Percentiles rank a stretch among this genome's conserved stretches.
Conservation (phyloP, 2,797 vertebrate species). For the Danio albolineatus region DNA sequence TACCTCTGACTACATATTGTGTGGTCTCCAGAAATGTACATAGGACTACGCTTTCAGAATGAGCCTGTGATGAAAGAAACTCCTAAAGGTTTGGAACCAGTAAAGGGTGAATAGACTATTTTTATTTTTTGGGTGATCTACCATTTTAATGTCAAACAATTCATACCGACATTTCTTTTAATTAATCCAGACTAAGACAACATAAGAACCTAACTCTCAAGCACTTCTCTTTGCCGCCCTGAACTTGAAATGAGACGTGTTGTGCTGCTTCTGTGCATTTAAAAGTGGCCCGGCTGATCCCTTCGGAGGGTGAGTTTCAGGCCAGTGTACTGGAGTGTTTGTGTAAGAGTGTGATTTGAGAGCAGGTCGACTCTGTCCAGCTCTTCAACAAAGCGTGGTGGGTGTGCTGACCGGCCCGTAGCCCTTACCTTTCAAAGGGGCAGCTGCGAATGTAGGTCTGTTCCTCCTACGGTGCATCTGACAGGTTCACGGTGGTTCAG, state of each 20-base stretch:
- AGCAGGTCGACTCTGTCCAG: slow-evolving; percentile 40
- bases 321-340: slow-evolving; percentile 13
- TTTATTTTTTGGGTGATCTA: too few relatives aligned
- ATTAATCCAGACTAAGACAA: not conserved
- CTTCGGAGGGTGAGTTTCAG: slow-evolving; percentile 35
- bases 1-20: too few relatives aligned
- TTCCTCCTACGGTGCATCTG: slow-evolving; percentile 35
- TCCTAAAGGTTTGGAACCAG: too few relatives aligned
- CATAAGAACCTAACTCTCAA: not conserved
- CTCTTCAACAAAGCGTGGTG: slow-evolving; percentile 33
- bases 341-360: slow-evolving; percentile 22
- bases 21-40: too few relatives aligned
- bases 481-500: slow-evolving; percentile 47
- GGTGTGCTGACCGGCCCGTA: slow-evolving; percentile 42
- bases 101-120: too few relatives aligned
- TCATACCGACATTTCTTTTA: slow-evolving; percentile 38
- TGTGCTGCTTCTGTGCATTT: slow-evolving; percentile 21
- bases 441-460: slow-evolving; percentile 56
- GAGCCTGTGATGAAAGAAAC: too few relatives aligned
- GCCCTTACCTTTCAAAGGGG: slow-evolving; percentile 50
- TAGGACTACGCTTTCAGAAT: too few relatives aligned
- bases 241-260: slow-evolving; percentile 26
- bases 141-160: slow-evolving; percentile 30
- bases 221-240: slow-evolving; percentile 15
- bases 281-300: slow-evolving; percentile 22